Evolutionary conservation across 2,888 invertebrate genomes (phyloP).

Genomic region (Mythimna pallens): DNA sequence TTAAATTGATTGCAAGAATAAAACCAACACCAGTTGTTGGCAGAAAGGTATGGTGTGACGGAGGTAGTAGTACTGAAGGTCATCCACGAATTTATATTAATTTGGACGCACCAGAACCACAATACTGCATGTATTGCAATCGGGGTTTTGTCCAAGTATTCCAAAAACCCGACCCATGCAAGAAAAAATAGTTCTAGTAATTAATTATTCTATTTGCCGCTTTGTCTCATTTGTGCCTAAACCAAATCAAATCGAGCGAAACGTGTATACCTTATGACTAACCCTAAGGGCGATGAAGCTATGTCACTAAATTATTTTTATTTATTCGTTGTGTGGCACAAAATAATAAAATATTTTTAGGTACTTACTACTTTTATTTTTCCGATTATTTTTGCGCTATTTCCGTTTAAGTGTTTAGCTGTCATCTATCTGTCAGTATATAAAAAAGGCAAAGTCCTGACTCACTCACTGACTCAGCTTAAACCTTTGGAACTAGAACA

Average conservation of each 20-base stretch:
- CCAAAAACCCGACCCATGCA: neutral
- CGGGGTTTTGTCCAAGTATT: conserved; percentile 4
- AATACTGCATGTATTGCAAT: conserved; percentile 42
- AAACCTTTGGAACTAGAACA: too few relatives aligned
- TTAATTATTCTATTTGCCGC: neutral
- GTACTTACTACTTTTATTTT: neutral
- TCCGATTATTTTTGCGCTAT: neutral
- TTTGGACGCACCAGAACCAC: conserved; percentile 45
- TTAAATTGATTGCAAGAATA: conserved; percentile 2
- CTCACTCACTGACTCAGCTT: too few relatives aligned
- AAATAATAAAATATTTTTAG: neutral
- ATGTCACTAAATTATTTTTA: neutral
- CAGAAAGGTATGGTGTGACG: conserved; percentile 43
- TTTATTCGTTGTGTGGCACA: neutral
- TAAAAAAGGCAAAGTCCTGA: too few relatives aligned
- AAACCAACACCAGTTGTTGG: conserved; percentile 9
- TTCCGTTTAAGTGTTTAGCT: neutral
- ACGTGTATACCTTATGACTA: neutral
- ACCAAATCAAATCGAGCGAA: neutral
- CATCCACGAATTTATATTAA: conserved; percentile 50
- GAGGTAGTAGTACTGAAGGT: conserved; percentile 40
- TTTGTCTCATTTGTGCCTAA: too few relatives aligned
- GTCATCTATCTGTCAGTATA: neutral
- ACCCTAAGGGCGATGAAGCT: neutral
- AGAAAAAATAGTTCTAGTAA: neutral